Conservation (phyloP, 2,888 invertebrate genomes). For the Thumatha senex region DNA sequence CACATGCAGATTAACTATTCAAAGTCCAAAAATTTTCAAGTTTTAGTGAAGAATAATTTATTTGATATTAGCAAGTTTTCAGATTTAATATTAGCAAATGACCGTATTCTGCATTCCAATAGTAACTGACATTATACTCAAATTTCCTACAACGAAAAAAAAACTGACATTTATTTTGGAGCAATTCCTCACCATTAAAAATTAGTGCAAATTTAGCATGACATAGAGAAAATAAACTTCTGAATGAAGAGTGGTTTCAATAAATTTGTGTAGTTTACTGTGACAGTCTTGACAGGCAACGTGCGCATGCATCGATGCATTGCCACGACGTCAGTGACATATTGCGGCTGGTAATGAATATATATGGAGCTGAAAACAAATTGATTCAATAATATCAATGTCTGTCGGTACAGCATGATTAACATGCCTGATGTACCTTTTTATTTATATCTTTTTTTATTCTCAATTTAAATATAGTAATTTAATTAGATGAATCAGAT, state of each 20-base stretch:
- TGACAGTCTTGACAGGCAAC: slow-evolving; percentile 23
- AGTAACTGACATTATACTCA: no score
- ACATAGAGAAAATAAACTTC: slow-evolving; percentile 47
- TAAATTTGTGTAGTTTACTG: slow-evolving; percentile 49
- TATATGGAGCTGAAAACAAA: slow-evolving; percentile 20
- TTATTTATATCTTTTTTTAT: not conserved
- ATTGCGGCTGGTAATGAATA: slow-evolving; percentile 30
- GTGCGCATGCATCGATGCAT: slow-evolving; percentile 34
- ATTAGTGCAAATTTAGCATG: slow-evolving; percentile 36
- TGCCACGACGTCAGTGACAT: slow-evolving; percentile 29
- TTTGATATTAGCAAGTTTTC: no score
- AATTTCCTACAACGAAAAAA: no score
- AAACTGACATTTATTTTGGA: no score
- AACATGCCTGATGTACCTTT: not conserved
- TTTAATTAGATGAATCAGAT: no score
- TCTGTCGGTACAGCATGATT: not conserved
- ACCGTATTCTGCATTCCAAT: no score
- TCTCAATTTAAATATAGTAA: no score
- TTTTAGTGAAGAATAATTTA: no score
- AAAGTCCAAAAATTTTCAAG: no score
- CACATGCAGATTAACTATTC: no score
- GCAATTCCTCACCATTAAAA: slow-evolving; percentile 32
- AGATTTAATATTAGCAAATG: no score
- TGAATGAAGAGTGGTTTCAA: slow-evolving; percentile 43
- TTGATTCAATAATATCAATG: slow-evolving; percentile 9